Percentiles rank a stretch among this genome's conserved stretches.
Evolutionary conservation across 2,113 vertebrate genomes (phyloP).

Genomic region (Sporophila hypoxantha): DNA sequence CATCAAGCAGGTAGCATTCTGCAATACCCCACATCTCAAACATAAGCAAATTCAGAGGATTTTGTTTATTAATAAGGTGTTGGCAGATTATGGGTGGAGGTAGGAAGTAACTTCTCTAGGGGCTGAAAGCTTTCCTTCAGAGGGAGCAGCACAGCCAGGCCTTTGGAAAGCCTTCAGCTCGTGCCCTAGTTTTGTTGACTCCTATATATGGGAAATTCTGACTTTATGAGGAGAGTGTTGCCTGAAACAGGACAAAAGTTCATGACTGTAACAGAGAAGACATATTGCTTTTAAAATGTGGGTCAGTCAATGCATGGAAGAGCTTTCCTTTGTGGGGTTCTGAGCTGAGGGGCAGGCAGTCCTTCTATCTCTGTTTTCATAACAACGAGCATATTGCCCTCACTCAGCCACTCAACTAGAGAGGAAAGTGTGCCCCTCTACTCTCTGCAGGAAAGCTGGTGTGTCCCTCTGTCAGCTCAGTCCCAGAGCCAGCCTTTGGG

Average conservation of each 20-base stretch:
- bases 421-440: background rate
- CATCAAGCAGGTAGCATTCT: background rate
- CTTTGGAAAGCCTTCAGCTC: background rate
- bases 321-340: fast-evolving
- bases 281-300: background rate
- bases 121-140: background rate
- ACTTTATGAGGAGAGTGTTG: background rate
- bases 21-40: background rate
- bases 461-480: background rate
- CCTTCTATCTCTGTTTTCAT: background rate
- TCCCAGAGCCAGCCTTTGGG: background rate
- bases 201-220: background rate
- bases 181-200: background rate
- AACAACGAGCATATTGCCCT: background rate
- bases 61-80: background rate
- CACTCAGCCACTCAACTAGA: background rate
- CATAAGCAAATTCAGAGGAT: background rate
- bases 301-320: background rate
- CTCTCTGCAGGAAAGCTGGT: background rate
- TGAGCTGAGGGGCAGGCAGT: background rate
- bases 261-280: background rate
- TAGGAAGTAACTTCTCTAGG: background rate
- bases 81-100: background rate
- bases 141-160: fast-evolving
- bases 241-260: background rate